Conservation (phyloP, 1,140 invertebrate species). For the Nomia melanderi region DNA sequence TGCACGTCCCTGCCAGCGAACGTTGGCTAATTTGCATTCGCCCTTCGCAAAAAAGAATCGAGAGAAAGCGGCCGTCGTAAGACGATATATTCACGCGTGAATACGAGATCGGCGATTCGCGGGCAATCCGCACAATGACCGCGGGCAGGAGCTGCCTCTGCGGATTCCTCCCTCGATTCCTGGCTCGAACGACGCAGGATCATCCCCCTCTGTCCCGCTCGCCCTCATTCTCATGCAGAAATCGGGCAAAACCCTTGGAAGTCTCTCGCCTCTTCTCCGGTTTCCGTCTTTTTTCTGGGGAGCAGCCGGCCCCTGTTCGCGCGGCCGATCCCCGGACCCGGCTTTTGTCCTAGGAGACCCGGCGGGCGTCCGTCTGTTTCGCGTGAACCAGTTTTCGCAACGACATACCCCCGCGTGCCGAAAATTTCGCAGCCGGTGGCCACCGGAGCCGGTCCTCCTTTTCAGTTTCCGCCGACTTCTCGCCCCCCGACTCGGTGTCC, state of each 20-base stretch:
- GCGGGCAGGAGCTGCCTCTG: neutral
- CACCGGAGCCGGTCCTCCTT: neutral
- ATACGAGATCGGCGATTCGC: slow-evolving; percentile 13
- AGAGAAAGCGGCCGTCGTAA: neutral
- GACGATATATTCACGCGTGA: slow-evolving; percentile 3
- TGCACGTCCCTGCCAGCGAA: neutral
- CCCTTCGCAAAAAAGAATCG: slow-evolving; percentile 20
- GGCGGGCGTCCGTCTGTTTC: slow-evolving; percentile 31
- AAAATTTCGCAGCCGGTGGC: slow-evolving; percentile 55
- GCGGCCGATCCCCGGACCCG: neutral
- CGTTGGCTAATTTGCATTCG: slow-evolving; percentile 18
- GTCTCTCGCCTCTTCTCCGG: slow-evolving; percentile 50
- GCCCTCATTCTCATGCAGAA: slow-evolving; percentile 43
- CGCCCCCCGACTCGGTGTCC: neutral
- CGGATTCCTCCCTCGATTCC: neutral
- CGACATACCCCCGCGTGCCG: slow-evolving; percentile 14
- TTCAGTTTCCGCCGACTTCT: neutral
- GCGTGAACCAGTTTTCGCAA: slow-evolving; percentile 70
- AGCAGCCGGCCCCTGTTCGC: slow-evolving; percentile 34
- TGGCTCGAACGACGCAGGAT: neutral
- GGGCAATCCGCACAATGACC: slow-evolving; percentile 17
- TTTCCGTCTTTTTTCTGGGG: slow-evolving; percentile 43
- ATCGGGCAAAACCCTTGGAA: slow-evolving; percentile 5
- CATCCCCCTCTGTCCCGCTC: neutral
- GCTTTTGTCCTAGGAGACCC: slow-evolving; percentile 34